Base-by-base conservation (phyloP, 2,888 invertebrate genomes). In the Sphecodes monilicornis region DNA sequence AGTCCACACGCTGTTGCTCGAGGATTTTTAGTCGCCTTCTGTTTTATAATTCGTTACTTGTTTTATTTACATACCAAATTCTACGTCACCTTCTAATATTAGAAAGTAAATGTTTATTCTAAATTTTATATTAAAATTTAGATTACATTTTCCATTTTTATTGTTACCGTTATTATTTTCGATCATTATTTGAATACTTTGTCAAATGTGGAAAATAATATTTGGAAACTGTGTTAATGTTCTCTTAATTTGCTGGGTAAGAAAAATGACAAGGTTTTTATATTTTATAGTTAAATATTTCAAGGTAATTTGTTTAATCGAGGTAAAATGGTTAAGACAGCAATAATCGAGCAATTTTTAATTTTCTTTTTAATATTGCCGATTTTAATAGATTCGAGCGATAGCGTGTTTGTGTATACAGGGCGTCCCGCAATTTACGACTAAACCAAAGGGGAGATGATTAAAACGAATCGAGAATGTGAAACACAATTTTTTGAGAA, bases 381-480 rank as follows among this genome's bases (percentile, higher is more conserved):
- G 41, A 41, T 41, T 60, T 32, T 29, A 32, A 18, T 29, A 60
- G 18, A 32, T 18, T 60, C 60, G 60, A 60, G 60, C 60, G 29
- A 60, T 26, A 18, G 60, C 18, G 60, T 60, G 29, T 18, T 13
- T 18, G 29, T 18, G 18, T 29, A 32, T 29, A 6, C 29, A 60
- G 29, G 16, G 60, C 29, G 60, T 60, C 29, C 29, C 18, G 16
- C 29, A 2, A 26, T 18, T 60, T 6, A 60, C 29, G 18, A 8
- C 18, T 60, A 29, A 32, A 18, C 8, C 29, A 29, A 29, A 60
- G 29, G 26, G 18, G 29, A 18, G 18, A 54, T 54, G 54, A 54
- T 54, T 54, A n/a, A n/a, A n/a, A 54, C n/a, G n/a, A 54, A n/a
- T 54, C 54, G 54, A 54, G n/a, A 26, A 54, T n/a, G 54, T n/a